A percentile compares a stretch with the other conserved stretches of the same genome.
phyloP scores from a whole-genome alignment of 2,113 vertebrate genomes.

The Theristicus caerulescens region DNA sequence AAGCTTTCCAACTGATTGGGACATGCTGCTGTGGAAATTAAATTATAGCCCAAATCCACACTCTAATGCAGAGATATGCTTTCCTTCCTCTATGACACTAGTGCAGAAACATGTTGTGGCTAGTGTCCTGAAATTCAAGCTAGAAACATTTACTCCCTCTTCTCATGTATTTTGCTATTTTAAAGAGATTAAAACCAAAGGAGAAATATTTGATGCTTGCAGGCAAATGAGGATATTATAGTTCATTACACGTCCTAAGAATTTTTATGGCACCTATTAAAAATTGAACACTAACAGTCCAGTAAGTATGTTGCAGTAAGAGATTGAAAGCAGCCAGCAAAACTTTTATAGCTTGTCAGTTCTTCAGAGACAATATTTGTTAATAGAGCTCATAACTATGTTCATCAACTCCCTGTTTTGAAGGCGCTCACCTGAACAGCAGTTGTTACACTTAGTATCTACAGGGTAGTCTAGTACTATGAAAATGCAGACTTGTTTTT shows the following conservation, averaged over 20 bases:
- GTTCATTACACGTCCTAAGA: neutral
- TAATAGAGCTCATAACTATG: neutral
- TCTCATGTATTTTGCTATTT: neutral
- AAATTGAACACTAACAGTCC: neutral
- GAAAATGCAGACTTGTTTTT: neutral
- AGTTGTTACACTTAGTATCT: neutral
- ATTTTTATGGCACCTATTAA: neutral
- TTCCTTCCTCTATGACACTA: slow-evolving; percentile 46
- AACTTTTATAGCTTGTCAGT: neutral
- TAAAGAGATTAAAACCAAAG: neutral
- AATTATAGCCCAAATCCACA: slow-evolving; percentile 1
- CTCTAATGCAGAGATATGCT: neutral
- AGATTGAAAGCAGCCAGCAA: neutral
- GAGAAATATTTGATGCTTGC: neutral
- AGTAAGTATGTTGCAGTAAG: neutral
- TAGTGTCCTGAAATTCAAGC: neutral
- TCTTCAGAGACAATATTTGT: neutral
- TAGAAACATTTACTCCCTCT: neutral
- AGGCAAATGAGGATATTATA: neutral
- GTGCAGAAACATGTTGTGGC: slow-evolving; percentile 24
- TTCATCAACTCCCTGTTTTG: neutral
- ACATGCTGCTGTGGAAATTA: neutral
- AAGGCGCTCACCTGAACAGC: neutral
- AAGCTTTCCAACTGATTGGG: neutral
- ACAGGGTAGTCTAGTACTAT: neutral